Evolutionary conservation across 2,888 invertebrate genomes (phyloP), one percentile per base, ranked within the genome.

Genomic region (Nymphalis polychloros): DNA sequence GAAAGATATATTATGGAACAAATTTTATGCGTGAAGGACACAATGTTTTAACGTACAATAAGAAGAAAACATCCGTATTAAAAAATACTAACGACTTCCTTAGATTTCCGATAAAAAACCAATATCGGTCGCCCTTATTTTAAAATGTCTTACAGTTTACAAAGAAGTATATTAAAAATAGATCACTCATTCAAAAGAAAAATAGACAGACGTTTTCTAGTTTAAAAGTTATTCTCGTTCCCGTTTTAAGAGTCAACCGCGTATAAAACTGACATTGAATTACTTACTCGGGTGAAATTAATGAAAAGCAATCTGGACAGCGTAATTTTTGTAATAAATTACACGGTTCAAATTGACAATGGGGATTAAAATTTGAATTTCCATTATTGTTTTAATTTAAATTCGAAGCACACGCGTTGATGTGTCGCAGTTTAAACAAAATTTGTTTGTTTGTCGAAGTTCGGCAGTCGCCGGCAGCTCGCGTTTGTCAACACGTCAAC

Each of bases 341-440:
- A 67, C 59, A 23, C 48, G 50, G 62, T 50, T 66, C 57, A 55
- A 63, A 69, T 64, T 65, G 62, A 59, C 50, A 65, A 61, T 48
- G 53, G 46, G 49, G 62, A 69, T 55, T 59, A 49, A 65, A 66
- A 84, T 84, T 86, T 85, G 80, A 83, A 85, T 87, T 84, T 84
- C 75, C 77, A 81, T 81, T 78, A 78, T 79, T 79, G 80, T 83
- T 87, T 84, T 86, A 84, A 88, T 89, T 89, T 84, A 84, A 85
- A 89, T 90, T 89, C 88, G 85, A 85, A 85, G 87, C 85, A 84
- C 81, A 86, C 84, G 82, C 78, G 74, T 74, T 79, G 84, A 84
- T 84, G 88, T 87, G 87, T 88, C 82, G 85, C 81, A 82, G 87
- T 88, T 84, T 87, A 86, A 89, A 86, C 86, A 85, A 82, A 80